Base-by-base conservation (phyloP, 2,113 vertebrate species). In the Dolichotis patagonum region DNA sequence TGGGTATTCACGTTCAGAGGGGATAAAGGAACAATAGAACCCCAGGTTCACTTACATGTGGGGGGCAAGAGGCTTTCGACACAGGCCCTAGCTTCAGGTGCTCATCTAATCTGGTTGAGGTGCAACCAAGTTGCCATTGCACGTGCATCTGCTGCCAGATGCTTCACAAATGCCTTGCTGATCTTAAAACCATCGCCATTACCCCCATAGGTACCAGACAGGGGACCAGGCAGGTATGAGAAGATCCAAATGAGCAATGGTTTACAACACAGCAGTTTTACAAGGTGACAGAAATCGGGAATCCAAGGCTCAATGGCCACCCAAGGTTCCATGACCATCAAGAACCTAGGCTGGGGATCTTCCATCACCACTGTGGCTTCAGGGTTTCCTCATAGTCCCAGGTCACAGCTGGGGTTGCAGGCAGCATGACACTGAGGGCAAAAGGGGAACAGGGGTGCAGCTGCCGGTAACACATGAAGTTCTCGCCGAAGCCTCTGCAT, bases 1-100 rank as follows among this genome's bases (percentile, higher is more conserved):
- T 46, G 43, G 17, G 32, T 38, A 28, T 83, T 11, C 30, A 17
- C 24, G 43, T 81, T 69, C 63, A 62, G 82, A 82, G 88, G 35
- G 58, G 41, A 87, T 14, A 35, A 81, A 96, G 85, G 62, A 83
- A 91, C 38, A 87, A 1, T 7, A 65, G 65, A 88, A 38, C 73
- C 58, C 58, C n/a, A n/a, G 69, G 46, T 83, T 82, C 35, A 43
- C 9, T 77, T n/a, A 41, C 49, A n/a, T 52, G 35, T 62, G 28
- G 26, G n/a, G 30, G 54, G 41, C 43, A 62, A 52, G 69, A 81
- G 28, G 46, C 65, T 38, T 49, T 49, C 3, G 49, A 28, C 6
- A n/a, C 0, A 75, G 60, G 28, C 52, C 85, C 38, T 80, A 16
- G 54, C 13, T 46, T 73, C 85, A 17, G 17, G 43, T 81, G 69